Base-by-base conservation (phyloP, 2,888 invertebrate genomes). In the Muscina levida region DNA sequence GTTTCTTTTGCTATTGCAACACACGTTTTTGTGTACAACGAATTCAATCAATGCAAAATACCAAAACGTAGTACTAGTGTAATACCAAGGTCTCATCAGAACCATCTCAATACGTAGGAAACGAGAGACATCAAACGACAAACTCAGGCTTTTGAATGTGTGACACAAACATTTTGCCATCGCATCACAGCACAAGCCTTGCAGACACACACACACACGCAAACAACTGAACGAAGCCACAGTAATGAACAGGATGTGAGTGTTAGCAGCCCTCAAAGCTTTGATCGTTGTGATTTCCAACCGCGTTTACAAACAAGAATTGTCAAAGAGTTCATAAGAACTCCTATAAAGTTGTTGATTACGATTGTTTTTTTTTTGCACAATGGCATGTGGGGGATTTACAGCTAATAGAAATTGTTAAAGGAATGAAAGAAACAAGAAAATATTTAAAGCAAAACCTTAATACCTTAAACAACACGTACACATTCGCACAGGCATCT, bases 21-120 rank as follows among this genome's bases (percentile, higher is more conserved):
- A 42, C 19, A n/a, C n/a, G n/a, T n/a, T n/a, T n/a, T n/a, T n/a
- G 22, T 72, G 75, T 79, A 76, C 79, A 75, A 72, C 42, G 72
- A 76, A 79, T 79, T 79, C 68, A 72, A 76, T 72, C 75, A 79
- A 56, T 72, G 67, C 65, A 65, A 72, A 76, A 68, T 75, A 76
- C 79, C 56, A 72, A 68, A 75, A 39, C 51, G 37, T 68, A 68
- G 37, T 68, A 72, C 67, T 71, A 39, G 56, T 79, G 79, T 76
- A 75, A 76, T 75, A 53, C 46, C 68, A 68, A 42, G 39, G 17
- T 17, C 19, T 15, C 1, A 57, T 31, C 57, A 57, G n/a, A 57
- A 6, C 26, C 56, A n/a, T 1, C n/a, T n/a, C n/a, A n/a, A n/a
- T n/a, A n/a, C n/a, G n/a, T n/a, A n/a, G n/a, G n/a, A 8, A 46